Percentiles rank a stretch among this genome's conserved stretches.
phyloP scores from a whole-genome alignment of 2,113 vertebrate species.

The Misgurnus mizolepis region DNA sequence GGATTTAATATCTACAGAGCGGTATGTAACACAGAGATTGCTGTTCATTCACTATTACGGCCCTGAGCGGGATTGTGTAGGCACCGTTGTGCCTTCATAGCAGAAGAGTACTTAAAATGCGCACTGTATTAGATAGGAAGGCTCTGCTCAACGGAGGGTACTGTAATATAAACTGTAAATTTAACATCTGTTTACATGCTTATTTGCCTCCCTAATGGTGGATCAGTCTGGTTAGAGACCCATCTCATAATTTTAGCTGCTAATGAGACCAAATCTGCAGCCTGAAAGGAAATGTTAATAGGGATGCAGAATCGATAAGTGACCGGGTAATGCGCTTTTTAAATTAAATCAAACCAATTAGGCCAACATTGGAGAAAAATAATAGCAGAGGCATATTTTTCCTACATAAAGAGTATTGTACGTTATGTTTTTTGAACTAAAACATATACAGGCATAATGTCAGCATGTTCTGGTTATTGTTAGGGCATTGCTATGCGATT shows the following conservation, averaged over 20 bases:
- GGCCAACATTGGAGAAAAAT: too few species aligned
- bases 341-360: too few species aligned
- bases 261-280: constrained; percentile 29
- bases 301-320: background rate
- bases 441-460: too few species aligned
- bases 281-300: constrained; percentile 2
- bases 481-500: too few species aligned
- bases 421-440: too few species aligned
- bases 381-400: too few species aligned
- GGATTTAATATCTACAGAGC: constrained; percentile 11
- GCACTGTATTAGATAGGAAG: background rate
- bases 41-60: constrained; percentile 1
- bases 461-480: too few species aligned
- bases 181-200: background rate
- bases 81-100: background rate
- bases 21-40: background rate
- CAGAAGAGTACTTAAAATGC: background rate
- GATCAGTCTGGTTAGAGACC: background rate
- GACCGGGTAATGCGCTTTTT: background rate
- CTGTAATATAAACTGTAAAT: background rate
- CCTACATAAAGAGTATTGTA: too few species aligned
- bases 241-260: background rate
- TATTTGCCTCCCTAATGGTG: background rate
- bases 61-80: constrained; percentile 4
- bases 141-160: background rate